Conservation (phyloP, 2,113 vertebrate genomes). For the Tauraco erythrolophus region DNA sequence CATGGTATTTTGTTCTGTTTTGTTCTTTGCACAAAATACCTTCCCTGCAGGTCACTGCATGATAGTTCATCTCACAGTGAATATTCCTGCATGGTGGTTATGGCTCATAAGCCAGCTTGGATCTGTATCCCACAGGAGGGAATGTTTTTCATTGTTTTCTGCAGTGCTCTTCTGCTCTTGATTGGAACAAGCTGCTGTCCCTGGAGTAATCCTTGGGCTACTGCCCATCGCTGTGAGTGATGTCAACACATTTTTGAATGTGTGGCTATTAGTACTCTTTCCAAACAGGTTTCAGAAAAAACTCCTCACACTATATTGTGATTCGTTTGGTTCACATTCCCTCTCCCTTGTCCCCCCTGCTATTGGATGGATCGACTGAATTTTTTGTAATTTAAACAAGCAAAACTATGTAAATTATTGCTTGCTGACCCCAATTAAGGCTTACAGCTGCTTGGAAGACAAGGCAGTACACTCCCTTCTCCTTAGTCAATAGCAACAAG, state of each 20-base stretch:
- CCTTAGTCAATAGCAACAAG: neutral
- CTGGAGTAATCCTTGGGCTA: conserved; percentile 29
- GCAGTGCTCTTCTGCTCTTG: conserved; percentile 19
- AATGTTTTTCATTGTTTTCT: conserved; percentile 52
- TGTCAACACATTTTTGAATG: conserved; percentile 67
- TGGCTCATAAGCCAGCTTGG: neutral
- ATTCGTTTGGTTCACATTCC: conserved; percentile 19
- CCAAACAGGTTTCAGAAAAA: conserved; percentile 61
- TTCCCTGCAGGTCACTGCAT: neutral
- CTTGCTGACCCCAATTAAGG: conserved; percentile 28
- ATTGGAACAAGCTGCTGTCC: conserved; percentile 66
- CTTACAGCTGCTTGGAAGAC: conserved; percentile 28
- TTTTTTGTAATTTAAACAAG: conserved; percentile 55
- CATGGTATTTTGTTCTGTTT: neutral
- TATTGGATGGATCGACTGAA: neutral
- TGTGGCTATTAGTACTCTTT: conserved; percentile 52
- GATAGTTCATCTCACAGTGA: neutral
- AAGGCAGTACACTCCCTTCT: neutral
- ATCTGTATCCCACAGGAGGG: neutral
- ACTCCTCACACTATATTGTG: neutral
- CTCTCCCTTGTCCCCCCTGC: neutral
- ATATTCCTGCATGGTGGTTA: neutral
- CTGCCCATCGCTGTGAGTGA: conserved; percentile 52
- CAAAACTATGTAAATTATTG: conserved; percentile 23
- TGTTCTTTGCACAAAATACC: neutral